Evolutionary conservation across 2,888 invertebrate genomes (phyloP), one percentile per base, ranked within the genome.

Genomic region (Drosophila heteroneura): DNA sequence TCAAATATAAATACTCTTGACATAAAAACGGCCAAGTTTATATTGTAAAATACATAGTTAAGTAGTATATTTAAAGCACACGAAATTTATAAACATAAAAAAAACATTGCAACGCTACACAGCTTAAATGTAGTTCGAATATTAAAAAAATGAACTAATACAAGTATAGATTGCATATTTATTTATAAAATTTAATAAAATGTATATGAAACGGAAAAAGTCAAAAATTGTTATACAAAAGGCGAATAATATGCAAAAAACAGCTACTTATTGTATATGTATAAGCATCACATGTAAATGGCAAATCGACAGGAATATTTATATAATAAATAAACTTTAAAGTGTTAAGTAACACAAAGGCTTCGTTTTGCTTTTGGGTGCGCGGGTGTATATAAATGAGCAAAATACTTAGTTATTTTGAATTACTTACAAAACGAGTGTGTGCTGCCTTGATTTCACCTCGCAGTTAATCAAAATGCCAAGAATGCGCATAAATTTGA

Each of bases 251-350:
- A 65, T 61, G 63, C 2, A 62, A 26, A n/a, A 37, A 33, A 9
- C 54, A 32, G 52, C 62, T 57, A 79, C 52, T 58, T 66, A 74
- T 58, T 79, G 69, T 61, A 79, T 63, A 69, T 67, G 70, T 58
- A 30, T 83, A 86, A 82, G 80, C 71, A 74, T 52, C 74, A 83
- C 69, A 72, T 86, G 85, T 85, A 85, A 89, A 86, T 85, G 83
- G 75, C 73, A 81, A 76, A 83, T 67, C 54, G 82, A 89, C 89
- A 89, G 87, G 89, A 86, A 85, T 85, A 89, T 85, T 87, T 89
- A 89, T 89, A 87, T 77, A 82, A 87, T 87, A 81, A 85, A 83
- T 83, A 68, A 76, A 89, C 61, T 79, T 77, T 64, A 79, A 83
- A 65, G 69, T 65, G 79, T 84, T 79, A 82, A 84, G 84, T 56